Conservation (phyloP, 2,888 invertebrate species). For the Harpalus rubripes region DNA sequence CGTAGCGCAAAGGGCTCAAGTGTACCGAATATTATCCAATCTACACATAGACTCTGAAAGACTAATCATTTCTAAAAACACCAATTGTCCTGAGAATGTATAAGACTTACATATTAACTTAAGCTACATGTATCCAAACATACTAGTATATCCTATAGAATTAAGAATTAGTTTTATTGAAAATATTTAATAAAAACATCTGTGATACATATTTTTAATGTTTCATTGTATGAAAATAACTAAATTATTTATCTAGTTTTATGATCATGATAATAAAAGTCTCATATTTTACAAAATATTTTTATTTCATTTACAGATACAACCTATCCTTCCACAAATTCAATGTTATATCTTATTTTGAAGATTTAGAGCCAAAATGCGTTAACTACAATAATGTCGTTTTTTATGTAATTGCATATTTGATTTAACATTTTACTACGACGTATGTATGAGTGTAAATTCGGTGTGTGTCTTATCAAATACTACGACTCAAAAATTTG, state of each 20-base stretch:
- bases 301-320: slow-evolving; percentile 29
- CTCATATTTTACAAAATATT: slow-evolving; percentile 27
- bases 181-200: slow-evolving; percentile 10
- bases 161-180: slow-evolving; percentile 2
- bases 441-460: no score
- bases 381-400: not conserved
- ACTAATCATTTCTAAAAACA: slow-evolving; percentile 85
- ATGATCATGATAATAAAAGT: not conserved
- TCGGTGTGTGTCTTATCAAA: no score
- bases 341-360: not conserved
- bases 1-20: slow-evolving; percentile 82
- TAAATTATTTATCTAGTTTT: slow-evolving; percentile 7
- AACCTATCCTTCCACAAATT: not conserved
- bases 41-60: slow-evolving; percentile 84
- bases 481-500: no score
- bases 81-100: slow-evolving; percentile 78
- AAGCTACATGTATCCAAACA: not conserved
- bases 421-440: no score
- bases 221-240: not conserved
- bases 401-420: not conserved
- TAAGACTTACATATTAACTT: not conserved
- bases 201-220: slow-evolving; percentile 12
- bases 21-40: slow-evolving; percentile 82
- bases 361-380: not conserved
- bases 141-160: slow-evolving; percentile 6